These are phyloP conservation scores for Hyposmocoma kahamanoa DNA, from an alignment of 1,140 invertebrate species.

Conservation along the genomic window DNA sequence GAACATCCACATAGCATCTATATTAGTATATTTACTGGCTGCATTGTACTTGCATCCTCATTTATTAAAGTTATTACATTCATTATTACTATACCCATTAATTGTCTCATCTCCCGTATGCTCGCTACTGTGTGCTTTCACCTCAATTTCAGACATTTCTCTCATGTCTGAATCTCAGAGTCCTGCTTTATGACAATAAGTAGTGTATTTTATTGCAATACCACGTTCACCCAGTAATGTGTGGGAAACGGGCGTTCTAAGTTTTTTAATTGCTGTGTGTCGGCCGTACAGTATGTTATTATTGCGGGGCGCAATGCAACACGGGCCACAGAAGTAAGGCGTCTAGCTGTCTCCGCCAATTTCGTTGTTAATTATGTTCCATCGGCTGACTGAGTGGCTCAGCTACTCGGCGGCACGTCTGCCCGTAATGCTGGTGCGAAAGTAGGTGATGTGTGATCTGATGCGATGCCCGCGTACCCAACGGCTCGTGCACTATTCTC, in stretches of 20 bases:
- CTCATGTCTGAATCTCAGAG: conserved; percentile 21
- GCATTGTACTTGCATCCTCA: conserved; percentile 27
- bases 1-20: too few relatives aligned
- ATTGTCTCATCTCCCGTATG: conserved; percentile 31
- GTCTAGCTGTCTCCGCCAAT: conserved; percentile 66
- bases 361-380: conserved; percentile 64
- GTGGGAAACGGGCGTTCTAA: conserved; percentile 49
- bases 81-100: conserved; percentile 41
- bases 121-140: conserved; percentile 39
- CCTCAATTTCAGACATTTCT: conserved; percentile 47
- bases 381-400: conserved; percentile 36
- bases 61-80: conserved; percentile 33
- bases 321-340: conserved; percentile 59
- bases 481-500: conserved; percentile 28
- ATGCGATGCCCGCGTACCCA: conserved; percentile 20
- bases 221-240: conserved; percentile 42
- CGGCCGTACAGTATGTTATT: conserved; percentile 45
- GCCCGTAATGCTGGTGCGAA: conserved; percentile 42
- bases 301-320: conserved; percentile 53
- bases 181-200: conserved; percentile 22
- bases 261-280: conserved; percentile 58
- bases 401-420: conserved; percentile 37
- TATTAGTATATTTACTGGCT: conserved; percentile 11
- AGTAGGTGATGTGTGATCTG: conserved; percentile 42
- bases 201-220: conserved; percentile 27